Base-by-base conservation (phyloP, 2,888 invertebrate species). In the Microctonus brassicae region DNA sequence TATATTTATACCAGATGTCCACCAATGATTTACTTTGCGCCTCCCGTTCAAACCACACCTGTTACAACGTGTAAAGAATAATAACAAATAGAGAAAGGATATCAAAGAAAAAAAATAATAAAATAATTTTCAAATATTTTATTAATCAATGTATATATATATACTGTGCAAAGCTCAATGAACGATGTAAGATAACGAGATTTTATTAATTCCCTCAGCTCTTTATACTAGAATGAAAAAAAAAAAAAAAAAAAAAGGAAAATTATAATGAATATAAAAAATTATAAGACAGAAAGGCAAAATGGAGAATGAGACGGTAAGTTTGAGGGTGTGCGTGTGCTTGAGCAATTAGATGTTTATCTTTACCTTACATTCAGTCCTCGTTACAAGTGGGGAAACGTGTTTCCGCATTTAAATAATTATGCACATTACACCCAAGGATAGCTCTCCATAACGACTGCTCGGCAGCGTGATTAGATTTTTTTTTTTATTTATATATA, bases 341-440 rank as follows among this genome's bases (percentile, higher is more conserved):
- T 70, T 64, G 74, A 66, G 73, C 75, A 77, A 77, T 77, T 77
- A 75, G 77, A 77, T 77, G 73, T 72, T 77, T 75, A 77, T 77
- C 74, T n/a, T 66, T 75, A 70, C 60, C 69, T 74, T 73, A 75
- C 76, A 77, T 77, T 72, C 70, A 73, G 66, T 70, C 63, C 66
- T 70, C 68, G 68, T 70, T 72, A 69, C 70, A 74, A 75, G 70
- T 75, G 39, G 75, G 70, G 72, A 75, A 77, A 75, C 77, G 77
- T 77, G 77, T 77, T 75, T 77, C 77, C 75, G 74, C 73, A 73
- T 77, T 74, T 77, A 67, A 77, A 77, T 77, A 77, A 77, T 77
- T 75, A 77, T 77, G 77, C 75, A 75, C 73, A 77, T 75, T 73
- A 77, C 70, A 64, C 70, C 64, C 57, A 33, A 64, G 47, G 24